Percentiles rank a stretch among this genome's conserved stretches.
Conservation (phyloP, 2,888 invertebrate species). For the Chorisops tibialis region DNA sequence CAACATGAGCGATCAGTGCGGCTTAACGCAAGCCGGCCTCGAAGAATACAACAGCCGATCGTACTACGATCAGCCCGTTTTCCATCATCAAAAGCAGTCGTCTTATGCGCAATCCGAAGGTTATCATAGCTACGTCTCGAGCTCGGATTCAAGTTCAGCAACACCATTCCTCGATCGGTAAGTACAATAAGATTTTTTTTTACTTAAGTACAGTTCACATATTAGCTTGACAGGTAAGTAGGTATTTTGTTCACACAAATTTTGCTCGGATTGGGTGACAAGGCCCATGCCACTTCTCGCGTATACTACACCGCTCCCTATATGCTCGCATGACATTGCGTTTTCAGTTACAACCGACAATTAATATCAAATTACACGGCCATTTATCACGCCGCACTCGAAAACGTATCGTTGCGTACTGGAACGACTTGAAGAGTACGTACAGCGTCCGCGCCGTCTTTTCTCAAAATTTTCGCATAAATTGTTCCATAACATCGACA, state of each 20-base stretch:
- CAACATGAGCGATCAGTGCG: slow-evolving; percentile 47
- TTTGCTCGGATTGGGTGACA: neutral
- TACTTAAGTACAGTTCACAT: neutral
- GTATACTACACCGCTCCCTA: neutral
- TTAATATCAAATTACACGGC: slow-evolving; percentile 32
- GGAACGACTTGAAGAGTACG: no score
- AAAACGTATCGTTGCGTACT: neutral
- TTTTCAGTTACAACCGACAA: slow-evolving; percentile 12
- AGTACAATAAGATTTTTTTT: slow-evolving; percentile 34
- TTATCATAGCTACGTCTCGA: slow-evolving; percentile 76
- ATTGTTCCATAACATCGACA: no score
- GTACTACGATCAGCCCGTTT: slow-evolving; percentile 58
- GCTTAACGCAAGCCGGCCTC: slow-evolving; percentile 64
- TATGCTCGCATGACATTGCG: slow-evolving; percentile 18
- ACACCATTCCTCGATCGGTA: slow-evolving; percentile 73
- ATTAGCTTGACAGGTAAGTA: neutral
- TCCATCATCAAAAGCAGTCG: slow-evolving; percentile 67
- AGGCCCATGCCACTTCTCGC: neutral
- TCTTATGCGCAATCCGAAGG: slow-evolving; percentile 78
- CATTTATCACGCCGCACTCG: slow-evolving; percentile 26
- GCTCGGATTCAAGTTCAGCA: slow-evolving; percentile 71
- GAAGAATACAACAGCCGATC: slow-evolving; percentile 68
- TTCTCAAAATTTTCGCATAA: neutral
- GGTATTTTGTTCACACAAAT: neutral
- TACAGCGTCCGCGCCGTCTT: no score